Base-by-base conservation (phyloP, 2,113 vertebrate genomes). In the Trochalopteron elliotii region DNA sequence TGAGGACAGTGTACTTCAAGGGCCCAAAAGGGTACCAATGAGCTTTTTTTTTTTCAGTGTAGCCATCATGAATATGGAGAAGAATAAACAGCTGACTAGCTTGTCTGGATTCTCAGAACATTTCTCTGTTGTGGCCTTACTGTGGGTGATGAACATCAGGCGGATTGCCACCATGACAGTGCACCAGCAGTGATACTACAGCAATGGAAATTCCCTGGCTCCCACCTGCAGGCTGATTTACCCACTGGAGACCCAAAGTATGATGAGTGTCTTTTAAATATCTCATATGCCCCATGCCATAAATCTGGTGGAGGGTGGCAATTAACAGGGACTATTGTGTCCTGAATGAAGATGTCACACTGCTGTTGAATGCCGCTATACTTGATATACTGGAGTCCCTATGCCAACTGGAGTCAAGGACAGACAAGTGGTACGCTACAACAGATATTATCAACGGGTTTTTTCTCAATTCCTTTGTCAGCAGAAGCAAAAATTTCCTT, bases 271-370 rank as follows among this genome's bases (percentile, higher is more conserved):
- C 53, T 40, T 79, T 40, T 47, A 52, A 67, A 25, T 15, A 7
- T 16, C 7, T 42, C 59, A 40, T 35, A 72, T 7, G 17, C 24
- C 33, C 67, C 31, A 24, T 35, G 14, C 47, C 20, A 57, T 21
- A 25, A 72, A 39, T 56, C 53, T 74, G 40, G 31, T n/a, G 12
- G 8, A 31, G 7, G 27, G 17, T 70, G 40, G 35, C 60, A 72
- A 35, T 28, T 45, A 30, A 59, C 31, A 52, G 9, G 47, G 35
- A 20, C n/a, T 27, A 5, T 14, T 11, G 8, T 44, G 28, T 35
- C 17, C 55, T 31, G 10, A 63, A 39, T 15, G 3, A 61, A 63
- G 24, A 59, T 33, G 22, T 30, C 19, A 21, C 0, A 0, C 13
- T 7, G 4, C 30, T 70, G 23, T 42, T 37, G 19, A 63, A 16